Evolutionary conservation across 2,888 invertebrate species (phyloP), one percentile per base, ranked within the genome.

Genomic region (Agelastica alni): DNA sequence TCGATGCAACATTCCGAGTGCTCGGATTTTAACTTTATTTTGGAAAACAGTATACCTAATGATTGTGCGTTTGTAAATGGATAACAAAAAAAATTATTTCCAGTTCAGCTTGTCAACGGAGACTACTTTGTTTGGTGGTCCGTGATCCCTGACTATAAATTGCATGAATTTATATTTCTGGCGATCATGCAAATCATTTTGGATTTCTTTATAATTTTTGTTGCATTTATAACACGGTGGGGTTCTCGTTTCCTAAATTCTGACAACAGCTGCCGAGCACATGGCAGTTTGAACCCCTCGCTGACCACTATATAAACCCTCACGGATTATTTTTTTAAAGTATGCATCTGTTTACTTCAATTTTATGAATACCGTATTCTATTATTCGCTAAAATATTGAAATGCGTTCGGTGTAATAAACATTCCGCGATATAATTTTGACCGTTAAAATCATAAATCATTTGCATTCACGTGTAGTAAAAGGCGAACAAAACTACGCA

Each of bases 201-300:
- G 60, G 62, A 66, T 70, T 73, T 69, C 69, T 69, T 72, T 73
- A 67, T 56, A 67, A 69, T 69, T 69, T 71, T 66, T 70, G 67
- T 62, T 66, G 59, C 65, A 61, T 66, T 70, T 72, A 68, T 66
- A 59, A 56, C 47, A 39, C n/a, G n/a, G 59, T 63, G 61, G 65
- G 65, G 68, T 71, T 72, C 75, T 69, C 60, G 66, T 75, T 76
- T 75, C 72, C 74, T 68, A 72, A 73, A 73, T 74, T 75, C 66
- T 69, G 73, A 72, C 75, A 76, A 76, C 76, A 76, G 72, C 76
- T 76, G 76, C 74, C 62, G 16, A 32, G 18, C 51, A 47, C 56
- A 47, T 56, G 58, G 18, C 39, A 37, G 51, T 49, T 55, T 45
- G 43, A 46, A 16, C 44, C 58, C 60, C 61, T 56, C 54, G 51